These are phyloP conservation scores for Nanorana parkeri DNA, from an alignment of 2,113 vertebrate genomes.

Conservation along the genomic window DNA sequence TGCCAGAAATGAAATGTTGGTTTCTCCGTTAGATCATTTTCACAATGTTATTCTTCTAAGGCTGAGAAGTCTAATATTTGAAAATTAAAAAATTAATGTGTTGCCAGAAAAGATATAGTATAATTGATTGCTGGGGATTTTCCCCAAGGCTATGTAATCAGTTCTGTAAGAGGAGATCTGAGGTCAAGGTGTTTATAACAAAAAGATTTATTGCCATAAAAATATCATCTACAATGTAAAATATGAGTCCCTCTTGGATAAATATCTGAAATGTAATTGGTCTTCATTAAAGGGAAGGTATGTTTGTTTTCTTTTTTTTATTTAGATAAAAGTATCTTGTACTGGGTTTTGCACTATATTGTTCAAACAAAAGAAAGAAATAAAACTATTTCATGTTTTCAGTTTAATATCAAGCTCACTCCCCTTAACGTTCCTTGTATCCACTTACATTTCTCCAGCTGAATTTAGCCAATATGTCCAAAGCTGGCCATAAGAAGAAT, in stretches of 20 bases:
- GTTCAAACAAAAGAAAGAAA: no score
- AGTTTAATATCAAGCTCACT: no score
- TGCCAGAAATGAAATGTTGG: conserved; percentile 5
- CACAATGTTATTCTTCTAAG: neutral
- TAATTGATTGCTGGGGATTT: conserved; percentile 1
- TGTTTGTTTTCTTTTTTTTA: no score
- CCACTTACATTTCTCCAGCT: no score
- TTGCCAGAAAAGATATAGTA: neutral
- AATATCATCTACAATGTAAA: neutral
- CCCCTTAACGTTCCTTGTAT: no score
- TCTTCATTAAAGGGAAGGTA: no score
- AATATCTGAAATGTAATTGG: neutral
- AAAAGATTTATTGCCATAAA: neutral
- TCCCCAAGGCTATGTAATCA: neutral
- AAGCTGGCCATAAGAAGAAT: no score
- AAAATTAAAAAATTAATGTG: neutral
- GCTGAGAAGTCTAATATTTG: neutral
- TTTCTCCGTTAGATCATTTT: conserved; percentile 2
- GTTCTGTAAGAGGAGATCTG: neutral
- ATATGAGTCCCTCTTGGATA: neutral
- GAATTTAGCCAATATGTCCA: no score
- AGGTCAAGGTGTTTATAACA: neutral
- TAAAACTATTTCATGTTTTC: no score
- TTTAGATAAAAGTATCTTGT: no score
- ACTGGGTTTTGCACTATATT: no score